Evolutionary conservation across 2,113 vertebrate genomes (phyloP).

Genomic region (Bubo scandiacus): DNA sequence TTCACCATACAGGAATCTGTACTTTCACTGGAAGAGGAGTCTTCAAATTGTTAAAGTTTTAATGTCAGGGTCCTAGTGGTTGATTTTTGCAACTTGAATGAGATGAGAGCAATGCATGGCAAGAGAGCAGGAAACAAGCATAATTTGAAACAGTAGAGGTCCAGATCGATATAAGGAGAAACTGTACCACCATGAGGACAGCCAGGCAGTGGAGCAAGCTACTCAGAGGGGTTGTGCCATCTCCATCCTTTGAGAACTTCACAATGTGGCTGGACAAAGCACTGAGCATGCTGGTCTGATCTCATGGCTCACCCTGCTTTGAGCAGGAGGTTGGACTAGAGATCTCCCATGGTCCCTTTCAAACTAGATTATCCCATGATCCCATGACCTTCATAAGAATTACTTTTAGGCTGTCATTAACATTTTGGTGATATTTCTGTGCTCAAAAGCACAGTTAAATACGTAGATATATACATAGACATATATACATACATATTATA

Average conservation of each 20-base stretch:
- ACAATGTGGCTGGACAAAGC: background rate
- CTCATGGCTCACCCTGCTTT: background rate
- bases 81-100: background rate
- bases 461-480: background rate
- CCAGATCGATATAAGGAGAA: background rate
- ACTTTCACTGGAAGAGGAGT: background rate
- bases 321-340: background rate
- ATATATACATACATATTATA: background rate
- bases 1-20: background rate
- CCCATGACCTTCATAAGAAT: background rate
- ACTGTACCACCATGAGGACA: background rate
- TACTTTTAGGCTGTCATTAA: background rate
- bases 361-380: background rate
- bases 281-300: background rate
- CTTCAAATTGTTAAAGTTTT: background rate
- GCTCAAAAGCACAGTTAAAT: background rate
- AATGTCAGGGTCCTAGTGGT: background rate
- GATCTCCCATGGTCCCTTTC: background rate
- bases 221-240: background rate
- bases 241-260: background rate
- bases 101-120: background rate
- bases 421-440: background rate
- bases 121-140: background rate
- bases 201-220: background rate
- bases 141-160: background rate